Base-by-base conservation (phyloP, 2,797 vertebrate genomes). In the Catamblyrhynchus diadema region DNA sequence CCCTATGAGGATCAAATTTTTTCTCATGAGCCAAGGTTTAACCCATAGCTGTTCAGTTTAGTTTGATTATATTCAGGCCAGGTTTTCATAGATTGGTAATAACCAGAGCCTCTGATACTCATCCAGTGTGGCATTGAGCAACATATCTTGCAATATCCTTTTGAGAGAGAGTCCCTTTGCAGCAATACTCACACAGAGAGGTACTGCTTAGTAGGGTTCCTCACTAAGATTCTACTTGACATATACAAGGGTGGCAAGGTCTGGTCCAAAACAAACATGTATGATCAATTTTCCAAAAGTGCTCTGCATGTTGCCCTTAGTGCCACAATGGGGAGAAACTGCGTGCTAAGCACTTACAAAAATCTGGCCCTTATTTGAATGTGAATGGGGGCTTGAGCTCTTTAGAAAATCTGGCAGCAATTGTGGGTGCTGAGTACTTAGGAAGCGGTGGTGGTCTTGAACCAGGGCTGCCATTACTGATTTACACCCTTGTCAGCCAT, bases 181-280 rank as follows among this genome's bases (percentile, higher is more conserved):
- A 85, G 54, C 28, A 72, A 14, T 10, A 24, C 19, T 70, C 25
- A 39, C 60, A 47, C 37, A 73, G 62, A 59, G 72, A 50, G 24
- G 16, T 41, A 64, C 39, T 64, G 20, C 64, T 88, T 60, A 50
- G 50, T 30, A 45, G 80, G n/a, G 73, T 62, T 93, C 71, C 42
- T 90, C 67, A 50, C 42, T 61, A 69, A 84, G 74, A 88, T 78
- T 65, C 71, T 93, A 71, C 74, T 74, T n/a, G 16, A 73, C 74
- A 47, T 69, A 78, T 77, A 81, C 42, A 84, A 95, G 81, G 47
- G 71, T 67, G 77, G 82, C 69, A 86, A 88, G 82, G 45, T 86
- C 30, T 69, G 69, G 28, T 84, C 79, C 92, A 95, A 95, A 96
- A 91, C 91, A 97, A 96, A 93, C 78, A 82, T 24, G 91, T 92